A percentile compares a stretch with the other conserved stretches of the same genome.
Evolutionary conservation across 2,888 invertebrate species (phyloP).

Genomic region (Ctenicera cuprea): DNA sequence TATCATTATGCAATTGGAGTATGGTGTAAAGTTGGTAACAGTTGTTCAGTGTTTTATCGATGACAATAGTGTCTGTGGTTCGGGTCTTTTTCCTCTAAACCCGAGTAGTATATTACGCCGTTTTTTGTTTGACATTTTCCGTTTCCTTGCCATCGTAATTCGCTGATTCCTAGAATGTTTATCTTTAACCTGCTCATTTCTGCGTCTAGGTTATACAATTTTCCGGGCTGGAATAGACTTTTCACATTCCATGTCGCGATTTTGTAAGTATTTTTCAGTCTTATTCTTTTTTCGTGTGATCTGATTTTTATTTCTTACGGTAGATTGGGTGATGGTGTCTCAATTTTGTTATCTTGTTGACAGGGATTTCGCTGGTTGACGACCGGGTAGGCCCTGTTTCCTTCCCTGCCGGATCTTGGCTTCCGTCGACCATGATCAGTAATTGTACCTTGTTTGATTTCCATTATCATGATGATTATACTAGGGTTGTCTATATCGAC

Average conservation of each 20-base stretch:
- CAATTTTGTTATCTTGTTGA: neutral
- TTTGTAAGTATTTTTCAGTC: neutral
- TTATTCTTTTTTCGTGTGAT: neutral
- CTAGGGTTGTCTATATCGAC: constrained; percentile 16
- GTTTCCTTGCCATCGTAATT: constrained; percentile 4
- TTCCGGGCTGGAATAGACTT: constrained; percentile 15
- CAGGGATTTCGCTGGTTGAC: too few relatives aligned
- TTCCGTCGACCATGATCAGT: too few relatives aligned
- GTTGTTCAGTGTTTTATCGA: neutral
- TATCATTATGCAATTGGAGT: constrained; percentile 2
- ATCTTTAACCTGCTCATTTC: constrained; percentile 5
- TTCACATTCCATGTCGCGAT: constrained; percentile 27
- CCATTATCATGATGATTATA: constrained; percentile 28
- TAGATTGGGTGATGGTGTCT: neutral
- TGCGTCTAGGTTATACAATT: constrained; percentile 14
- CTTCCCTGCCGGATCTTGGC: too few relatives aligned
- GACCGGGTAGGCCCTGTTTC: too few relatives aligned
- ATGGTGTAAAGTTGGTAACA: constrained; percentile 1
- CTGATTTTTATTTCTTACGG: neutral
- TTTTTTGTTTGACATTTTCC: neutral
- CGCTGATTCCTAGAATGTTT: constrained; percentile 23
- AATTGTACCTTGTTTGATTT: too few relatives aligned
- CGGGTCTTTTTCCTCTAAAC: neutral
- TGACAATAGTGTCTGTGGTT: neutral
- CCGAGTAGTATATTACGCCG: neutral